Percentiles rank a stretch among this genome's conserved stretches.
These are phyloP conservation scores for Furnarius figulus DNA, from an alignment of 2,113 vertebrate genomes.

Conservation along the genomic window DNA sequence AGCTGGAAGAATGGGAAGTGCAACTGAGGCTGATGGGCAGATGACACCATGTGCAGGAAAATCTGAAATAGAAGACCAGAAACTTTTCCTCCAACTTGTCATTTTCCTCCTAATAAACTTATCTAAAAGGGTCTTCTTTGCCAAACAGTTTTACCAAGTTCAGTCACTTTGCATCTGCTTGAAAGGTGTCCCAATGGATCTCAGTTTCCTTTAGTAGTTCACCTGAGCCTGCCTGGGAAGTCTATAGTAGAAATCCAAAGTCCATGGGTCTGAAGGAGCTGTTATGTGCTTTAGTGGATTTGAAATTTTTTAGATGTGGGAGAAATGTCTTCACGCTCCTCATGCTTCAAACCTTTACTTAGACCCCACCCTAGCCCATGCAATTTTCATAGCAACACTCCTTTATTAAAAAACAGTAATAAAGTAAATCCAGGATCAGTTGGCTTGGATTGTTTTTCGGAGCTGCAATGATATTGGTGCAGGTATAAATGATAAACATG, in stretches of 20 bases:
- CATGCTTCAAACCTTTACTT: background rate
- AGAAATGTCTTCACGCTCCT: background rate
- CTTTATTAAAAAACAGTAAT: background rate
- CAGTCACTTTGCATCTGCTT: background rate
- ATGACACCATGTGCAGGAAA: rapidly evolving
- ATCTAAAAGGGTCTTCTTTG: background rate
- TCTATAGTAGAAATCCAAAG: background rate
- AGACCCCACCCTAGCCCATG: background rate
- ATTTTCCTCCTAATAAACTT: background rate
- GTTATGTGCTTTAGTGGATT: background rate
- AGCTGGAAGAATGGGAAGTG: background rate
- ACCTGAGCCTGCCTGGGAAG: background rate
- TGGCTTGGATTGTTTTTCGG: background rate
- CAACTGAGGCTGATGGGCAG: background rate
- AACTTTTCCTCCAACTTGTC: background rate
- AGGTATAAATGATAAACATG: background rate
- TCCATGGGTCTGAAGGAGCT: background rate
- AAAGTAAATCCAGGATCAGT: background rate
- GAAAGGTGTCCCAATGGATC: background rate
- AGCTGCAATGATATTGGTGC: background rate
- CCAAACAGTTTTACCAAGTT: background rate
- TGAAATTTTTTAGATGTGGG: background rate
- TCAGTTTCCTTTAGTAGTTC: background rate
- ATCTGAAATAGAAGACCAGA: background rate
- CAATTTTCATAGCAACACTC: background rate